Conservation (phyloP, 2,797 vertebrate genomes). For the Mionectes olivaceus region DNA sequence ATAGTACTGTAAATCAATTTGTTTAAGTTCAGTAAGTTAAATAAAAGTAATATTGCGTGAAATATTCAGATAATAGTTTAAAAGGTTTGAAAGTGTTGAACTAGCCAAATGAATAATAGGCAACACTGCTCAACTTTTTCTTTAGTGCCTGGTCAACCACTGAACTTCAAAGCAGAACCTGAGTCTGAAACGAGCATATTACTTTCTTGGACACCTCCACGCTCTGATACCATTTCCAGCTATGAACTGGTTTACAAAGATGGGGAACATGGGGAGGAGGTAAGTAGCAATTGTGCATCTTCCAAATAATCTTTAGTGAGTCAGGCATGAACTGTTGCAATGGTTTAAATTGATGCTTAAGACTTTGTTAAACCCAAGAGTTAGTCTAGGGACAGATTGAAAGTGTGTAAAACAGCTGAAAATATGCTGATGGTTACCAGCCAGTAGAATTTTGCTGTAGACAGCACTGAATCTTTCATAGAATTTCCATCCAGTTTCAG, state of each 20-base stretch:
- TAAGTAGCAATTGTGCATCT: constrained; percentile 46
- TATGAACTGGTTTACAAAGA: constrained; percentile 97
- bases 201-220: constrained; percentile 93
- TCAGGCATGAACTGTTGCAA: neutral
- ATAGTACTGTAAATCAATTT: neutral
- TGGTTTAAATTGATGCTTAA: neutral
- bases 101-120: neutral
- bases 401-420: neutral
- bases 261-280: constrained; percentile 94
- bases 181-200: constrained; percentile 98
- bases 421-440: neutral
- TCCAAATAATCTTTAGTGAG: neutral
- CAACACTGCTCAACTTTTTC: neutral
- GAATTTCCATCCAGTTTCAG: neutral
- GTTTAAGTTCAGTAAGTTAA: neutral
- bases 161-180: constrained; percentile 97
- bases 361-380: neutral
- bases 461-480: accelerated
- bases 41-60: neutral
- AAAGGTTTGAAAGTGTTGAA: neutral
- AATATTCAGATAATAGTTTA: neutral
- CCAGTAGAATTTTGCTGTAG: neutral
- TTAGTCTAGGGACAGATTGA: neutral
- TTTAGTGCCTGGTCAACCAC: constrained; percentile 94
- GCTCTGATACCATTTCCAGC: constrained; percentile 93